Conservation (phyloP, 53 echinoderm and acorn worm species). For the Echinometra lucunter region DNA sequence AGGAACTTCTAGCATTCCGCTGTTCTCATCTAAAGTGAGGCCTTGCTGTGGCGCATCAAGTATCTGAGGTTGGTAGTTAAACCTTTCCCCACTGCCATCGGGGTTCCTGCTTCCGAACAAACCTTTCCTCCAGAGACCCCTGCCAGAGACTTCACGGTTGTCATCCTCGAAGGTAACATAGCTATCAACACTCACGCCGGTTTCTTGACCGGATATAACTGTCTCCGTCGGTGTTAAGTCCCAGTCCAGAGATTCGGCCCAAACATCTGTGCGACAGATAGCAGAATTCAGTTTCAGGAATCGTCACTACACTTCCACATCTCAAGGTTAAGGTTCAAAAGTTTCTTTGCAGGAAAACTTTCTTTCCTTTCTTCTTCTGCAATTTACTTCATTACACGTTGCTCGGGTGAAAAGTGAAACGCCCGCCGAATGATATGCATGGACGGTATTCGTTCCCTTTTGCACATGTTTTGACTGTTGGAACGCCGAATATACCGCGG, state of each 20-base stretch:
- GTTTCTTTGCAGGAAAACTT: conserved; percentile 12
- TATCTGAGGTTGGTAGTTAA: conserved; percentile 67
- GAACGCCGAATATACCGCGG: too few species aligned
- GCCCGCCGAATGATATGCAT: too few species aligned
- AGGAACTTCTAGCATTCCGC: conserved; percentile 56
- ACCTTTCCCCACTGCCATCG: conserved; percentile 71
- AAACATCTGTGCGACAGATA: conserved; percentile 65
- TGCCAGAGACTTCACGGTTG: conserved; percentile 56
- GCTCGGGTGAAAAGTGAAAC: not conserved
- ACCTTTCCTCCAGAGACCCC: conserved; percentile 44
- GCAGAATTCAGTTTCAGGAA: not conserved
- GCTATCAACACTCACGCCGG: conserved; percentile 42
- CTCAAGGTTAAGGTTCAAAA: not conserved
- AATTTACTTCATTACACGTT: not conserved
- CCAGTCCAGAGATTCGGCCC: conserved; percentile 41
- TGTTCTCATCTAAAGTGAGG: conserved; percentile 62
- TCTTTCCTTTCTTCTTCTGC: conserved; percentile 37
- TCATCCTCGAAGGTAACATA: conserved; percentile 52
- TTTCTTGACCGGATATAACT: conserved; percentile 22
- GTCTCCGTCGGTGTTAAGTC: not conserved
- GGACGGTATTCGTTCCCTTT: too few species aligned
- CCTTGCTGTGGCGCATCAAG: conserved; percentile 64
- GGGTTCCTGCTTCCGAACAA: conserved; percentile 76
- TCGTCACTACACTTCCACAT: not conserved
- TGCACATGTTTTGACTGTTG: too few species aligned